These are phyloP conservation scores for Eulithis testata DNA, from an alignment of 2,888 invertebrate species.

Conservation along the genomic window DNA sequence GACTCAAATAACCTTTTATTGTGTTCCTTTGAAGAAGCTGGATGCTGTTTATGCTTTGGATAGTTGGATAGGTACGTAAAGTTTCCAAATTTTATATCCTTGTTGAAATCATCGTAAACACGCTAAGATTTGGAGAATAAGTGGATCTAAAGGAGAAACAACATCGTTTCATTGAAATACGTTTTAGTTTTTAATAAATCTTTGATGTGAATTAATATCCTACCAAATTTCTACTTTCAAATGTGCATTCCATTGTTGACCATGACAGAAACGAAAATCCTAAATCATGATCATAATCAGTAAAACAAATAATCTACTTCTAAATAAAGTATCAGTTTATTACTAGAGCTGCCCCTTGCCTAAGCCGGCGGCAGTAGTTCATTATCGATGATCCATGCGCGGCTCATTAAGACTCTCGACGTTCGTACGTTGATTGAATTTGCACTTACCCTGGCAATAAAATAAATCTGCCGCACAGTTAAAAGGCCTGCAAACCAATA, in stretches of 20 bases:
- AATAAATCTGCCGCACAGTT: constrained; percentile 29
- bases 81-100: constrained; percentile 34
- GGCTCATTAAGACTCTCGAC: constrained; percentile 23
- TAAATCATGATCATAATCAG: too few species aligned
- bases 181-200: background rate
- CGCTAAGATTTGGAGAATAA: constrained; percentile 17
- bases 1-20: constrained; percentile 34
- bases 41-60: constrained; percentile 31
- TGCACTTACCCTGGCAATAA: constrained; percentile 26
- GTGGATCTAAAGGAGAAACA: constrained; percentile 6
- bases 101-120: constrained; percentile 36
- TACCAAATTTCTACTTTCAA: too few species aligned
- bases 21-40: constrained; percentile 34
- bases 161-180: background rate
- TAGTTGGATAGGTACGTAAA: constrained; percentile 34
- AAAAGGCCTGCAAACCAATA: constrained; percentile 16
- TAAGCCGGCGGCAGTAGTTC: background rate
- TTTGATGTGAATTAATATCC: background rate
- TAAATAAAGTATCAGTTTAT: background rate
- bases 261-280: too few species aligned
- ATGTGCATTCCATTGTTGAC: too few species aligned
- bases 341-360: constrained; percentile 13
- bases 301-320: too few species aligned
- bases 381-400: constrained; percentile 28
- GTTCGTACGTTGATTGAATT: constrained; percentile 30